phyloP scores from a whole-genome alignment of 2,888 invertebrate genomes.

The Ctenicera cuprea region DNA sequence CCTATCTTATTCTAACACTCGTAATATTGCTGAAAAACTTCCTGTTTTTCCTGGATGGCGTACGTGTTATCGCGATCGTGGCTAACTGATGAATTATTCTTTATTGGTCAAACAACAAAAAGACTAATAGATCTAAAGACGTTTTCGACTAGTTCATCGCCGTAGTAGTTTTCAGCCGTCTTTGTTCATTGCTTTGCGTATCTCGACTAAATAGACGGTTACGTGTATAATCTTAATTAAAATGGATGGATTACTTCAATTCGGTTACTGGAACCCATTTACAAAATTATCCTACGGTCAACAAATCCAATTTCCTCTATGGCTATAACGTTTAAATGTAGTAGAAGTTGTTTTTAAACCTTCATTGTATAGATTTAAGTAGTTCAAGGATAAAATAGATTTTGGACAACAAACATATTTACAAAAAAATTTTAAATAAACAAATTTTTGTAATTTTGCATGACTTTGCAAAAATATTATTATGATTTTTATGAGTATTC shows the following conservation, averaged over 20 bases:
- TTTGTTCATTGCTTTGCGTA: neutral
- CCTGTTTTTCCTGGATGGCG: neutral
- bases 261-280: constrained; percentile 36
- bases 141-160: neutral
- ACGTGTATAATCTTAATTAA: constrained; percentile 39
- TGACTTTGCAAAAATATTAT: too few species aligned
- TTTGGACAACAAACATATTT: too few species aligned
- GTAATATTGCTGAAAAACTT: neutral
- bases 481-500: too few species aligned
- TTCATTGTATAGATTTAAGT: too few species aligned
- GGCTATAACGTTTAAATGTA: neutral
- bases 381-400: too few species aligned
- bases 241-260: constrained; percentile 39
- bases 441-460: too few species aligned
- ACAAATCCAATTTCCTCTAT: constrained; percentile 17
- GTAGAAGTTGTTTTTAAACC: neutral
- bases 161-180: constrained; percentile 20
- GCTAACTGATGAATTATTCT: constrained; percentile 32
- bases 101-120: constrained; percentile 20
- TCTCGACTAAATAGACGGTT: constrained; percentile 2
- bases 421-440: too few species aligned
- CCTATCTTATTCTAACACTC: neutral
- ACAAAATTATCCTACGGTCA: constrained; percentile 43
- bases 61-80: neutral
- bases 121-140: constrained; percentile 21